Base-by-base conservation (phyloP, 2,888 invertebrate species). In the Marronus borbonicus region DNA sequence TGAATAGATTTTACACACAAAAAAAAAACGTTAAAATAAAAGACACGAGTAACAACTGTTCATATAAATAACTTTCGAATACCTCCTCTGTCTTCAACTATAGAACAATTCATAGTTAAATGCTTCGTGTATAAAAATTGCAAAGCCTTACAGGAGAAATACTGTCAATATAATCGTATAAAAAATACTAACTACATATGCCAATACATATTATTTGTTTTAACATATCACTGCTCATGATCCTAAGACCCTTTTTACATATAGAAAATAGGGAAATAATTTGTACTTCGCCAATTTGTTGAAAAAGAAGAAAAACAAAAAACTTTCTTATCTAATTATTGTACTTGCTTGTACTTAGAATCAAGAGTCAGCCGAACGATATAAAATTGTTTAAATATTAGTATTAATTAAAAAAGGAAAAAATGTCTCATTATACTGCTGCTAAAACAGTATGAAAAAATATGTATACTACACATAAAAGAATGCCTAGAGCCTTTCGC, bases 161-260 rank as follows among this genome's bases (percentile, higher is more conserved):
- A 82, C 81, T 83, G 81, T 81, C 58, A 72, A 72, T 78, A 80
- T 80, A 78, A 80, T 80, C 82, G 81, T 81, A 82, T 82, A 80
- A 84, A 65, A 84, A 85, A 84, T 79, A 81, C 77, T 77, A 77
- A 72, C 77, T 77, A 77, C 69, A 49, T 70, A 68, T 69, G 77
- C 77, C 70, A 77, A 70, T 77, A 70, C 62, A 17, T 17, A 17
- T 60, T 72, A 72, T 70, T 55, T 66, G 39, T 55, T 52, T 36
- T 10, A 70, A 70, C 55, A 70, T 70, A 70, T 60, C 31, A 72
- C 70, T 72, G 72, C 72, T 72, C 72, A 39, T 60, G 72, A 72
- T 60, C 72, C 72, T 72, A 79, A 65, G 31, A 64, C 50, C 14
- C 31, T 17, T 52, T 17, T 66, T 49, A 66, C 20, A 8, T 44